Evolutionary conservation across 1,140 invertebrate genomes (phyloP).

Genomic region (Rhagoletis zephyria): DNA sequence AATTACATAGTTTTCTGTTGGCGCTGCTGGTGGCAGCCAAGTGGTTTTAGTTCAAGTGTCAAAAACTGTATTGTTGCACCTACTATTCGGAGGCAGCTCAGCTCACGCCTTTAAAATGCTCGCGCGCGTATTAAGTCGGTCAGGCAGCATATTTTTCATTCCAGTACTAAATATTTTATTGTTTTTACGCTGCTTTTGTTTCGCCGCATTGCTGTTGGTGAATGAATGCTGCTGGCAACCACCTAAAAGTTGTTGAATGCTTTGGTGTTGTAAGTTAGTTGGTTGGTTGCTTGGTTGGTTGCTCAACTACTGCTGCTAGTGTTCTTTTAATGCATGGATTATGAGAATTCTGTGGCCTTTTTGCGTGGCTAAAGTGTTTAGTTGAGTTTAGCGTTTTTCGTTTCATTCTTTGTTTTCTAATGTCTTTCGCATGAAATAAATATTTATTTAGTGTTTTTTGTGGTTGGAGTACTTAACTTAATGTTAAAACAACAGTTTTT

Average conservation of each 20-base stretch:
- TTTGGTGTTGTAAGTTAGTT: slow-evolving; percentile 29
- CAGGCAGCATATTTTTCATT: slow-evolving; percentile 28
- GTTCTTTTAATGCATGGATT: slow-evolving; percentile 51
- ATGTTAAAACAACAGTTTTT: not conserved
- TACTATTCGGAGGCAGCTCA: not conserved
- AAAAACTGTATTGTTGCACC: slow-evolving; percentile 42
- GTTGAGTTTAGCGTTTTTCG: not conserved
- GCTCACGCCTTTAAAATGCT: not conserved
- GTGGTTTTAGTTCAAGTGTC: slow-evolving; percentile 43
- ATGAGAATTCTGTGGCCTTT: slow-evolving; percentile 66
- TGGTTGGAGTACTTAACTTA: not conserved
- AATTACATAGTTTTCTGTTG: not conserved
- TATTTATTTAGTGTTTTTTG: not conserved
- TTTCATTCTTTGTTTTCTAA: not conserved
- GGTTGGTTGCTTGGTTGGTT: not conserved
- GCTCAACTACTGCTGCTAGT: not conserved
- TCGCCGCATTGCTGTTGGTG: not conserved
- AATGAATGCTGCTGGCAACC: not conserved
- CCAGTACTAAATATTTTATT: slow-evolving; percentile 1
- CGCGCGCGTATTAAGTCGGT: slow-evolving; percentile 21
- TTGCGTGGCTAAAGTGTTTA: slow-evolving; percentile 13
- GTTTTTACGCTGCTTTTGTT: slow-evolving; percentile 46
- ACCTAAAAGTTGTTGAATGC: slow-evolving; percentile 40
- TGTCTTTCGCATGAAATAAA: not conserved
- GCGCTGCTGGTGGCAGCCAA: slow-evolving; percentile 5